Evolutionary conservation across 2,888 invertebrate species (phyloP), one percentile per base, ranked within the genome.

Genomic region (Graphium colonna): DNA sequence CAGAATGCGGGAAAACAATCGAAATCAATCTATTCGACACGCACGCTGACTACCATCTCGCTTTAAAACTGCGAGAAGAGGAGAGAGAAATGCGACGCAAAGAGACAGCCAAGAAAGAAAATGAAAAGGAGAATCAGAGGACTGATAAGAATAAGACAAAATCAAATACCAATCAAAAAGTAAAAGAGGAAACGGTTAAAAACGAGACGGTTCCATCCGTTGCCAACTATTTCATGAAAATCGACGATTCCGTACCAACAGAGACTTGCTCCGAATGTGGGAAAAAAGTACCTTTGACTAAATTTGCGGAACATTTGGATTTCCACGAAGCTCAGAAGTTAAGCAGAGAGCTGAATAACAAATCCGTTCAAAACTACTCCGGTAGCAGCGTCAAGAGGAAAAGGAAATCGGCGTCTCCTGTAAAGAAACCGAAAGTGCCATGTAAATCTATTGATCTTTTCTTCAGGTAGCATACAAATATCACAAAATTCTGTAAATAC

Each of bases 261-360:
- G 86, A 92, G 66, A 79, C 73, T 40, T 97, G 97, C 79, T 64
- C 87, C 0, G 92, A 94, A 70, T 97, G 97, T 79, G 88, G 91
- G 18, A 91, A 92, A 70, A 82, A 75, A 57, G 84, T 97, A 49
- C 75, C 90, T 9, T 61, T 91, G 2, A 90, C 91, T 57, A 94
- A 94, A 56, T 88, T 94, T 63, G 75, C 89, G 0, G 95, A 96
- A 69, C 97, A 97, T 80, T 79, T 91, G 65, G 97, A 98, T 83
- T 97, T 93, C 75, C 98, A 98, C 77, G 91, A 95, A 65, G 98
- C 98, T 3, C 92, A 93, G 69, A 93, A 93, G 68, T 76, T 98
- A 48, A 95, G 93, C 63, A 83, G 91, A 62, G 91, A 93, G 77
- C 72, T 94, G 5, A 94, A 94, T 69, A 82, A 71, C 36, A 83